Percentiles rank a stretch among this genome's conserved stretches.
Conservation (phyloP, 2,113 vertebrate genomes). For the Solea senegalensis region DNA sequence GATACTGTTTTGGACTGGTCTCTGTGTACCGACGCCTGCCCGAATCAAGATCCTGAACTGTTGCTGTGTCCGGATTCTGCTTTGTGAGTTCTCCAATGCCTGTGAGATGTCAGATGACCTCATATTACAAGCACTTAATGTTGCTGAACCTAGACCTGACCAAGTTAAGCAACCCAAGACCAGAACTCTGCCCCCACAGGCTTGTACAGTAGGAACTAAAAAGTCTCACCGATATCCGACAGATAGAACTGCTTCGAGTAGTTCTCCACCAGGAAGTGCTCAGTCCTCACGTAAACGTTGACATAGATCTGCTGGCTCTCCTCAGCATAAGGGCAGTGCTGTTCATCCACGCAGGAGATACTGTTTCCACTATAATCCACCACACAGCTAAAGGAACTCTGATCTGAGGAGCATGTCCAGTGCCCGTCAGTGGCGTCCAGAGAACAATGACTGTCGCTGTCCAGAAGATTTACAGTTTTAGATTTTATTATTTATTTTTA, state of each 20-base stretch:
- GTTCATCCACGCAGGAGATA: slow-evolving; percentile 56
- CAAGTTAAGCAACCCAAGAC: too few species aligned
- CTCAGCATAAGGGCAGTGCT: slow-evolving; percentile 68
- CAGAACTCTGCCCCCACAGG: too few species aligned
- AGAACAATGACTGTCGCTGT: slow-evolving; percentile 26
- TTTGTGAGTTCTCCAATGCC: too few species aligned
- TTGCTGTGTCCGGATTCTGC: too few species aligned
- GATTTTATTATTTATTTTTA: too few species aligned
- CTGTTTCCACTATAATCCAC: slow-evolving; percentile 20
- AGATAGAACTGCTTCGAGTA: slow-evolving; percentile 58
- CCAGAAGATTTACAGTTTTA: neutral
- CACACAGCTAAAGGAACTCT: slow-evolving; percentile 51
- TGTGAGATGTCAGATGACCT: too few species aligned
- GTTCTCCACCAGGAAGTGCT: slow-evolving; percentile 62
- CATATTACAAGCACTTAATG: too few species aligned
- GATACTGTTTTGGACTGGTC: too few species aligned
- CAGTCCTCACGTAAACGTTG: slow-evolving; percentile 37
- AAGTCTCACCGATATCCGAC: slow-evolving; percentile 68
- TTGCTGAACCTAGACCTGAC: too few species aligned
- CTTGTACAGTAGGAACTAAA: neutral
- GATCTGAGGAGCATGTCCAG: slow-evolving; percentile 59
- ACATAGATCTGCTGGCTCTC: slow-evolving; percentile 52
- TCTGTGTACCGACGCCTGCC: too few species aligned
- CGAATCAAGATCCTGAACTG: too few species aligned
- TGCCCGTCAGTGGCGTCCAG: slow-evolving; percentile 19